Percentiles rank a stretch among this genome's conserved stretches.
phyloP scores from a whole-genome alignment of 2,113 vertebrate species.

The Copsychus sechellarum region DNA sequence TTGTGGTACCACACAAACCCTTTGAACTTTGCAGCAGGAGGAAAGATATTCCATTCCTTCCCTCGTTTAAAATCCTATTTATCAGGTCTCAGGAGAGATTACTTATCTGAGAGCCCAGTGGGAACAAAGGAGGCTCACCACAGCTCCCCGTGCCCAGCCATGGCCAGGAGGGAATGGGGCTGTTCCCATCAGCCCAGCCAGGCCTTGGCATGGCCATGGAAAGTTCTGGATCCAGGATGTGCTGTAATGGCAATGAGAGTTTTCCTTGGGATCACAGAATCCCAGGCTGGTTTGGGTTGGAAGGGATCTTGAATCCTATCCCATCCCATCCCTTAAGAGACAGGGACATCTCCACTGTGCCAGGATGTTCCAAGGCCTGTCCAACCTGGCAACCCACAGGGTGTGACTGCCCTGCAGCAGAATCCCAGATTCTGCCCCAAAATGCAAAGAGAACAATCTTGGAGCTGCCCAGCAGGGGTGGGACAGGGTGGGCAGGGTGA shows the following conservation, averaged over 20 bases:
- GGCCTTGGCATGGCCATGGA: neutral
- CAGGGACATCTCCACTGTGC: no score
- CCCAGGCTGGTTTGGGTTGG: no score
- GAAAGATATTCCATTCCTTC: neutral
- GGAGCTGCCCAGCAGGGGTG: neutral
- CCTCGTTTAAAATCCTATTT: neutral
- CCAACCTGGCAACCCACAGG: neutral
- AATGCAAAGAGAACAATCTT: neutral
- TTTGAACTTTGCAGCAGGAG: neutral
- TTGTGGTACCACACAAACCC: neutral
- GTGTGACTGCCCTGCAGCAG: neutral
- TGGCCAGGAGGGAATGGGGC: neutral
- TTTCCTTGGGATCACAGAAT: no score
- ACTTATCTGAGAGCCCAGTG: neutral
- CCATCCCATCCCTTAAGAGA: no score
- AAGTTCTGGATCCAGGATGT: neutral
- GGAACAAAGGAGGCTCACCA: neutral
- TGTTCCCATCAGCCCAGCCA: neutral
- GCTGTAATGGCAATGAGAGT: no score
- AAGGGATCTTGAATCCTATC: no score
- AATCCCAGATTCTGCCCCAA: neutral
- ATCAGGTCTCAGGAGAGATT: conserved; percentile 1
- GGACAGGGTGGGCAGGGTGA: neutral
- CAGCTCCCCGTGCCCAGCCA: neutral
- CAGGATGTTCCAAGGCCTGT: no score